Percentiles rank a stretch among this genome's conserved stretches.
phyloP scores from a whole-genome alignment of 2,888 invertebrate species.

The Drosophila nigricruria region DNA sequence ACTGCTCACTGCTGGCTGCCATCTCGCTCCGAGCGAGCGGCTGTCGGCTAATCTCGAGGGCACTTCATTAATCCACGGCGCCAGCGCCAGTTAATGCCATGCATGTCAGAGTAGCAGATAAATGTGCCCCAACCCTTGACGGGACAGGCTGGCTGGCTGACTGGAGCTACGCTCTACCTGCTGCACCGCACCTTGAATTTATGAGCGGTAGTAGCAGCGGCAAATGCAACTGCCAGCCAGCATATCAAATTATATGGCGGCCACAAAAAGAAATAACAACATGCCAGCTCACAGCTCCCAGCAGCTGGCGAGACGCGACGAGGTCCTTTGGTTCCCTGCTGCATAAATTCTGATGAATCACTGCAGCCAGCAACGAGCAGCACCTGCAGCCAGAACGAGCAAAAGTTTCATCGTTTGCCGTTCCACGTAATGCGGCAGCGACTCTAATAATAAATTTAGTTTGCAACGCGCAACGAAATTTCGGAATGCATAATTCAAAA shows the following conservation, averaged over 20 bases:
- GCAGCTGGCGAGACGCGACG: slow-evolving; percentile 20
- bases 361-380: slow-evolving; percentile 52
- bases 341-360: slow-evolving; percentile 79
- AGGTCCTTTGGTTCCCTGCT: slow-evolving; percentile 35
- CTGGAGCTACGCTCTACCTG: background rate
- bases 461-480: slow-evolving; percentile 71
- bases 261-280: slow-evolving; percentile 70
- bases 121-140: slow-evolving; percentile 48
- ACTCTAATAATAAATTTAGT: slow-evolving; percentile 83
- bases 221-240: slow-evolving; percentile 76
- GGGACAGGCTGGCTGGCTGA: background rate
- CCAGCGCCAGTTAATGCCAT: slow-evolving; percentile 74
- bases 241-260: slow-evolving; percentile 78
- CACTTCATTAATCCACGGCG: slow-evolving; percentile 79
- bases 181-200: slow-evolving; percentile 46
- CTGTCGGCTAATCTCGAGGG: slow-evolving; percentile 72
- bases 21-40: background rate
- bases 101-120: slow-evolving; percentile 77
- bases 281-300: slow-evolving; percentile 32
- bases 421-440: slow-evolving; percentile 80
- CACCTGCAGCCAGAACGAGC: slow-evolving; percentile 45
- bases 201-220: slow-evolving; percentile 64
- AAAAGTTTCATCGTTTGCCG: slow-evolving; percentile 56
- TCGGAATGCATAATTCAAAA: slow-evolving; percentile 80
- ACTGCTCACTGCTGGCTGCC: slow-evolving; percentile 10